Conservation (phyloP, 2,113 vertebrate species). For the Cynocephalus volans region DNA sequence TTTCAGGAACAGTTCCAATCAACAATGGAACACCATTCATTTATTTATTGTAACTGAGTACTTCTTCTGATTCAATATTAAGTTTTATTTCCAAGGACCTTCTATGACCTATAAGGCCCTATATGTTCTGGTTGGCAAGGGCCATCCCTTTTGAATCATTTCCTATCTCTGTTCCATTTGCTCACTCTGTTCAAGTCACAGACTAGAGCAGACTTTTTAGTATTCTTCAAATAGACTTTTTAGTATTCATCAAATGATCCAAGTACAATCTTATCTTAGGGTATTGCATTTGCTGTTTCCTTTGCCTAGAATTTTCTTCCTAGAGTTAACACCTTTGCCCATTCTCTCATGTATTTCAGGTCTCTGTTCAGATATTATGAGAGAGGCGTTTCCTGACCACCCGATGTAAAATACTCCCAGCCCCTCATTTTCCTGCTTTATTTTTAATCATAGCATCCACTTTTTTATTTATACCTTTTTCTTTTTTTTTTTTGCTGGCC, state of each 20-base stretch:
- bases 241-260: not conserved
- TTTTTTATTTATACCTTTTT: no score
- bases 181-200: not conserved
- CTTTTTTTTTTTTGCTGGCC: no score
- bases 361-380: not conserved
- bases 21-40: not conserved
- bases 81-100: not conserved
- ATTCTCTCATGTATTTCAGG: not conserved
- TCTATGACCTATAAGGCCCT: not conserved
- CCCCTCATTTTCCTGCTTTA: not conserved
- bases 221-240: not conserved
- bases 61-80: not conserved
- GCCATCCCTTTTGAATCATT: not conserved
- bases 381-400: not conserved
- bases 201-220: not conserved
- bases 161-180: not conserved
- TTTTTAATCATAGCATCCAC: not conserved
- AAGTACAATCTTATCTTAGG: not conserved
- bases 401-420: not conserved
- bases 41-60: constrained; percentile 21
- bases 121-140: not conserved
- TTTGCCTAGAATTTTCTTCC: not conserved
- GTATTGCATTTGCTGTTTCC: not conserved
- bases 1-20: constrained; percentile 11
- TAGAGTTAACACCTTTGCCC: not conserved